Conservation (phyloP, 2,888 invertebrate species). For the Sympetrum striolatum region DNA sequence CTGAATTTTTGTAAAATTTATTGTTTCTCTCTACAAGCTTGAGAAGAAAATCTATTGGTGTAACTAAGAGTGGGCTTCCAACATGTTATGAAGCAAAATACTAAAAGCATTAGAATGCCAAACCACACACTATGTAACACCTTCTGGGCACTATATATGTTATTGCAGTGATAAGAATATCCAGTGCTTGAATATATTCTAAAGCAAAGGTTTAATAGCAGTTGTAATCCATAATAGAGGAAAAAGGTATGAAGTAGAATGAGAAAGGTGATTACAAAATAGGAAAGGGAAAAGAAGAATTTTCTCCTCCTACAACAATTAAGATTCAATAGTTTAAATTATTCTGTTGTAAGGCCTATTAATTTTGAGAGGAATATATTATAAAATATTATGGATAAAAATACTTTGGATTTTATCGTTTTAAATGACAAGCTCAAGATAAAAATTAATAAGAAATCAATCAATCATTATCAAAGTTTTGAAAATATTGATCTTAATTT, state of each 20-base stretch:
- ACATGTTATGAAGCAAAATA: neutral
- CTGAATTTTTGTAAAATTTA: neutral
- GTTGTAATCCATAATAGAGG: neutral
- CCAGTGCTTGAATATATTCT: neutral
- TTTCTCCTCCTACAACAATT: conserved; percentile 1
- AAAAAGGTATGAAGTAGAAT: neutral
- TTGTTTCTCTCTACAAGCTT: neutral
- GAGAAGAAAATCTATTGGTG: neutral
- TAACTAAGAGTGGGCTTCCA: neutral
- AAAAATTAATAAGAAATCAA: too few species aligned
- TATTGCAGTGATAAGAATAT: neutral
- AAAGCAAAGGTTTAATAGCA: neutral
- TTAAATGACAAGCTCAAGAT: too few species aligned
- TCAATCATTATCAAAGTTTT: neutral
- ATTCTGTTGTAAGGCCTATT: too few species aligned
- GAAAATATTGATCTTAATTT: neutral
- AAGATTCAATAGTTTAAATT: neutral
- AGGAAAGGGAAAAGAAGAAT: neutral
- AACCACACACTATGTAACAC: conserved; percentile 20
- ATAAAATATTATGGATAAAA: too few species aligned
- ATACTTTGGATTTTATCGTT: too few species aligned
- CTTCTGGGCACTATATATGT: neutral
- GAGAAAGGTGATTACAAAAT: neutral
- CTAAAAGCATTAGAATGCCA: conserved; percentile 33
- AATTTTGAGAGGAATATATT: too few species aligned